Percentiles rank a stretch among this genome's conserved stretches.
phyloP scores from a whole-genome alignment of 2,797 vertebrate genomes.

The Pristis pectinata region DNA sequence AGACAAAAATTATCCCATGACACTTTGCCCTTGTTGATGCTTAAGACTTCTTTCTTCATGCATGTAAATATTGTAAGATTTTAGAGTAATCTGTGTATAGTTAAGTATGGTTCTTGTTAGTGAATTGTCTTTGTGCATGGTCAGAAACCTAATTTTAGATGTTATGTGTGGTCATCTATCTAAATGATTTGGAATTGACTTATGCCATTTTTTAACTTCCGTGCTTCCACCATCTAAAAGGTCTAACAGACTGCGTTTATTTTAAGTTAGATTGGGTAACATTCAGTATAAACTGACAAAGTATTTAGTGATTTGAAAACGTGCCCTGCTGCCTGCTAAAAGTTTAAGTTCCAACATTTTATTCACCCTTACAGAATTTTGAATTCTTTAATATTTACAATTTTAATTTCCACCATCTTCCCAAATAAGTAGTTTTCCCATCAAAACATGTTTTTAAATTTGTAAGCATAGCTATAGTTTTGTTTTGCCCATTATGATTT shows the following conservation, averaged over 20 bases:
- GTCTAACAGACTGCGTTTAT: neutral
- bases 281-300: constrained; percentile 1
- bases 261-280: neutral
- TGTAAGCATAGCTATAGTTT: neutral
- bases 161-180: neutral
- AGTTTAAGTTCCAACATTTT: neutral
- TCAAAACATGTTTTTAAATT: neutral
- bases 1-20: constrained; percentile 39
- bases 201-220: neutral
- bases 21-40: neutral
- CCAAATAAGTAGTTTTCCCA: neutral
- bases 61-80: constrained; percentile 1
- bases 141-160: neutral
- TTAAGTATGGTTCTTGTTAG: neutral
- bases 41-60: neutral
- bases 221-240: neutral
- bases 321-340: neutral
- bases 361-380: neutral
- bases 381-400: neutral
- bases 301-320: neutral
- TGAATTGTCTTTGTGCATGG: neutral
- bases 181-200: neutral
- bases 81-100: neutral
- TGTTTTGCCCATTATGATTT: neutral
- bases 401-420: neutral